Conservation (phyloP, 2,888 invertebrate species). For the Nebria salina region DNA sequence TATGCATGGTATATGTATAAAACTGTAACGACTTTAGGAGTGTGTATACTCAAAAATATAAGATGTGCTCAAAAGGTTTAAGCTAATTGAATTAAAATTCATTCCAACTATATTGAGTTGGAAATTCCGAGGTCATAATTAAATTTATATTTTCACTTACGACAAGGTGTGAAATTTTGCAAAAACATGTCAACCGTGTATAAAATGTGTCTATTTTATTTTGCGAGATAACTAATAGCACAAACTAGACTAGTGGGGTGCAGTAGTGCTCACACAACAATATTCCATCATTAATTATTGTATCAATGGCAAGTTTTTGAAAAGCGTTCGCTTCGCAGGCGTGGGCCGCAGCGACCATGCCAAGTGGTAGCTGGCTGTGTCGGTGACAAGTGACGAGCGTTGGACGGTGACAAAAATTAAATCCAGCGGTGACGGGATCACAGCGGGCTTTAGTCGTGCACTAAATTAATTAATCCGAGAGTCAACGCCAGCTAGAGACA, state of each 20-base stretch:
- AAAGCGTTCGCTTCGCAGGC: conserved; percentile 20
- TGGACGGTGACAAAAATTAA: conserved; percentile 42
- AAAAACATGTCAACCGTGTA: not conserved
- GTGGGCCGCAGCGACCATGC: conserved; percentile 11
- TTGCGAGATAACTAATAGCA: not conserved
- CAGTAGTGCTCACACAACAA: conserved; percentile 21
- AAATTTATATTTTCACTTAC: no score
- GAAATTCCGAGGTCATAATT: no score
- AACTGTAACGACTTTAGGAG: no score
- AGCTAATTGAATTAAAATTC: no score
- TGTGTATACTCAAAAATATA: no score
- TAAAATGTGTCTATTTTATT: not conserved
- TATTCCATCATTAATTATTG: conserved; percentile 41
- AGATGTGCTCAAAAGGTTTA: no score
- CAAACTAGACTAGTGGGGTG: not conserved
- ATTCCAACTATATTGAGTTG: no score
- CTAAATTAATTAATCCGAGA: conserved; percentile 41
- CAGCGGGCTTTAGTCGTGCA: conserved; percentile 35
- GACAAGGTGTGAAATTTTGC: no score
- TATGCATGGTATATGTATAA: no score
- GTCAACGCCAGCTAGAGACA: conserved; percentile 22
- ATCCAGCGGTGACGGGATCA: conserved; percentile 41
- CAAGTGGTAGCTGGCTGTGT: conserved; percentile 28
- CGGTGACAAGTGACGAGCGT: conserved; percentile 40
- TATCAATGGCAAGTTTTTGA: conserved; percentile 45